phyloP scores from a whole-genome alignment of 2,797 vertebrate species.

The Lagorchestes hirsutus region DNA sequence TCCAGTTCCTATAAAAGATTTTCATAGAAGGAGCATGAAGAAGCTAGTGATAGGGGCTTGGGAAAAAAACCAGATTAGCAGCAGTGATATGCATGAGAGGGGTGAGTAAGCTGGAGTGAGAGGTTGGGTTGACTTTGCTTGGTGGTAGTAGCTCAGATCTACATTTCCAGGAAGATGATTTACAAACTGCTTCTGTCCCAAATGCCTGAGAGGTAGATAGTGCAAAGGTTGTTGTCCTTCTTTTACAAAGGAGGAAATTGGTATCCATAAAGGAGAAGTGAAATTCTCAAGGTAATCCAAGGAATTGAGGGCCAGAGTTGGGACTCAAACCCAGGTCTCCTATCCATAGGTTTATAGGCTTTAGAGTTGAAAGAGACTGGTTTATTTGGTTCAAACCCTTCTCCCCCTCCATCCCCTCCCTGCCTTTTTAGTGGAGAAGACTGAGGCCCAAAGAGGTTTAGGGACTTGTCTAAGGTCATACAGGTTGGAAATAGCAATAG shows the following conservation, averaged over 20 bases:
- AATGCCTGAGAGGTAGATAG: neutral
- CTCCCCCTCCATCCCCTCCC: neutral
- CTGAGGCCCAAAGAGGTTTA: neutral
- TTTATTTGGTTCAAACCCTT: neutral
- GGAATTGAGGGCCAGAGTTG: neutral
- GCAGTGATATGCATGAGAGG: neutral
- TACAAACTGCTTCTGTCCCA: conserved; percentile 6
- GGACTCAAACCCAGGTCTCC: neutral
- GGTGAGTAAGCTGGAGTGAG: neutral
- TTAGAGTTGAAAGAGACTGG: neutral
- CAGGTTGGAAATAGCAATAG: neutral
- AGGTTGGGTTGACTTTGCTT: neutral
- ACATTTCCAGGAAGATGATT: neutral
- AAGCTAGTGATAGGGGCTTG: neutral
- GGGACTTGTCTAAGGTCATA: neutral
- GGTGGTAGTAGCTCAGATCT: neutral
- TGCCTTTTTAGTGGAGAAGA: neutral
- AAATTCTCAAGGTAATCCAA: neutral
- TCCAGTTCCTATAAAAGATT: neutral
- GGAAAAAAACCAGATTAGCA: neutral
- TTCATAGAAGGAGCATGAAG: neutral
- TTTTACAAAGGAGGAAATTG: neutral
- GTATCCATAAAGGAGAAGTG: neutral
- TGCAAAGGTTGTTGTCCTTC: neutral
- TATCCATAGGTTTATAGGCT: neutral